These are phyloP conservation scores for Balearica regulorum DNA, from an alignment of 2,797 vertebrate genomes.

Conservation along the genomic window DNA sequence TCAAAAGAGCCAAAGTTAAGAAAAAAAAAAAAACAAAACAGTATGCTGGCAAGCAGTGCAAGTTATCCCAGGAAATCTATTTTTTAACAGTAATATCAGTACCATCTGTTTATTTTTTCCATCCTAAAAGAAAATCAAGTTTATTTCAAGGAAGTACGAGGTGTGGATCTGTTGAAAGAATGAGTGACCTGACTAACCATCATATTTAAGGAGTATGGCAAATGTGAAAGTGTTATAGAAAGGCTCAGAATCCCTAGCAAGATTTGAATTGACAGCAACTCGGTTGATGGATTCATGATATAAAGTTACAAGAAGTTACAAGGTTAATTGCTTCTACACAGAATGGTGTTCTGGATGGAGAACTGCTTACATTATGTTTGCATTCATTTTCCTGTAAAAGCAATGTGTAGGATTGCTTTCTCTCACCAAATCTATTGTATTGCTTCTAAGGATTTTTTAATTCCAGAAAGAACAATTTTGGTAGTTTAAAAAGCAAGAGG, in stretches of 20 bases:
- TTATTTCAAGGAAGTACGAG: not conserved
- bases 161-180: not conserved
- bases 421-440: not conserved
- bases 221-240: not conserved
- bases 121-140: not conserved
- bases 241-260: not conserved
- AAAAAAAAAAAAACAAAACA: not conserved
- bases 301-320: not conserved
- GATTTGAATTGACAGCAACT: not conserved
- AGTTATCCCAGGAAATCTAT: not conserved
- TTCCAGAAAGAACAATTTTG: not conserved
- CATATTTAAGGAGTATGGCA: not conserved
- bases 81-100: not conserved
- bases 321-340: not conserved
- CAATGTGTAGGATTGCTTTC: not conserved
- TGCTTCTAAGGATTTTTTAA: not conserved
- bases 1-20: not conserved
- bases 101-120: not conserved
- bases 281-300: not conserved
- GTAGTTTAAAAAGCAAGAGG: not conserved
- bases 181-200: not conserved
- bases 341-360: not conserved
- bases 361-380: not conserved
- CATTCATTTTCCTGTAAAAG: not conserved
- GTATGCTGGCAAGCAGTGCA: not conserved